Conservation (phyloP, 2,797 vertebrate genomes). For the Clarias fuscus region DNA sequence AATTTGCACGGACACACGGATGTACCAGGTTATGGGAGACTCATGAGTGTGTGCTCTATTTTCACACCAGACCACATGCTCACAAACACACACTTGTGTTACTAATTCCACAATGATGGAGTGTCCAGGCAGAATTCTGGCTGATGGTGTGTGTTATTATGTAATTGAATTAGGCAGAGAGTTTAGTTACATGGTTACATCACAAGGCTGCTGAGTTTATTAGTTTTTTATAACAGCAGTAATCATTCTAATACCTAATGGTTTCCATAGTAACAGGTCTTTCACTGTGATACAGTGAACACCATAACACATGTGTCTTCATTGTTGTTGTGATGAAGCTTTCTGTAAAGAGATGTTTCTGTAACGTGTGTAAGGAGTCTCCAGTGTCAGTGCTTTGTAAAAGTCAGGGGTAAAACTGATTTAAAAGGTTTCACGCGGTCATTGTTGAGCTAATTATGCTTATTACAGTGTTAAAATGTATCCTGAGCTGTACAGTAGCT, state of each 20-base stretch:
- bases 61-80: not conserved
- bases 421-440: not conserved
- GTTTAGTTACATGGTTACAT: not conserved
- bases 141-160: not conserved
- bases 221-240: not conserved
- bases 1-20: slow-evolving; percentile 31
- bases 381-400: not conserved
- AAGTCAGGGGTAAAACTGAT: not conserved
- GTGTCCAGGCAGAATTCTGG: not conserved
- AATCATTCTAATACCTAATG: not conserved
- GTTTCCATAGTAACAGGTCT: not conserved
- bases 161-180: not conserved
- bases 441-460: too few relatives aligned
- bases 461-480: too few relatives aligned
- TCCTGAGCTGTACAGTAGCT: not conserved
- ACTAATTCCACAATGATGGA: not conserved
- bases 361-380: not conserved
- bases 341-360: not conserved
- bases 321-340: not conserved
- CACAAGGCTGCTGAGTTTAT: not conserved
- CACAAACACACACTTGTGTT: not conserved
- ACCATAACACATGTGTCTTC: not conserved
- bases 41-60: not conserved
- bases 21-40: slow-evolving; percentile 38
- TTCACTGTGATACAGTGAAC: not conserved